Conservation (phyloP, 2,113 vertebrate species). For the Donacobius atricapilla region DNA sequence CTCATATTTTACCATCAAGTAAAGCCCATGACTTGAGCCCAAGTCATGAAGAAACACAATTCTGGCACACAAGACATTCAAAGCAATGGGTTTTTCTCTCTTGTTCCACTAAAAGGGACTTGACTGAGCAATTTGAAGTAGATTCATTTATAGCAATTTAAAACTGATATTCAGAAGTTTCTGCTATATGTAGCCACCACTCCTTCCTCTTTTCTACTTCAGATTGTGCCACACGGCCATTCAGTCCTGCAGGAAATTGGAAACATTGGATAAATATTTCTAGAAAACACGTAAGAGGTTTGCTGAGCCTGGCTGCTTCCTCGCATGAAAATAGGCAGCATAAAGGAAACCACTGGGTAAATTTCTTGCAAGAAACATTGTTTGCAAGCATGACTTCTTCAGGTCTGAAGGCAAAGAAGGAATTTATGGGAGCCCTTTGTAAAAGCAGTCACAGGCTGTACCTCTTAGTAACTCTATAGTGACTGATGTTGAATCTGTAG, state of each 20-base stretch:
- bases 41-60: neutral
- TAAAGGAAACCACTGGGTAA: neutral
- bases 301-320: neutral
- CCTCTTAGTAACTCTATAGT: neutral
- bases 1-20: neutral
- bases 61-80: neutral
- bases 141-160: neutral
- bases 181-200: neutral
- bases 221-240: neutral
- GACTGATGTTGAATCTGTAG: neutral
- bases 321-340: neutral
- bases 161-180: neutral
- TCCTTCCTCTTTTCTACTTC: neutral
- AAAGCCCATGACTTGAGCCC: too few species aligned
- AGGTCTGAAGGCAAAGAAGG: neutral
- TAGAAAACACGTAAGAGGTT: neutral
- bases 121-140: neutral
- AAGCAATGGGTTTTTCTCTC: neutral
- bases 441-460: neutral
- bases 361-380: neutral
- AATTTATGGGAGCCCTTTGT: neutral
- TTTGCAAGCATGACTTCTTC: neutral
- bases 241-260: neutral
- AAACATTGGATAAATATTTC: neutral
- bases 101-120: neutral